Percentiles rank a stretch among this genome's conserved stretches.
Evolutionary conservation across 2,113 vertebrate genomes (phyloP).

Genomic region (Paramormyrops kingsleyae): DNA sequence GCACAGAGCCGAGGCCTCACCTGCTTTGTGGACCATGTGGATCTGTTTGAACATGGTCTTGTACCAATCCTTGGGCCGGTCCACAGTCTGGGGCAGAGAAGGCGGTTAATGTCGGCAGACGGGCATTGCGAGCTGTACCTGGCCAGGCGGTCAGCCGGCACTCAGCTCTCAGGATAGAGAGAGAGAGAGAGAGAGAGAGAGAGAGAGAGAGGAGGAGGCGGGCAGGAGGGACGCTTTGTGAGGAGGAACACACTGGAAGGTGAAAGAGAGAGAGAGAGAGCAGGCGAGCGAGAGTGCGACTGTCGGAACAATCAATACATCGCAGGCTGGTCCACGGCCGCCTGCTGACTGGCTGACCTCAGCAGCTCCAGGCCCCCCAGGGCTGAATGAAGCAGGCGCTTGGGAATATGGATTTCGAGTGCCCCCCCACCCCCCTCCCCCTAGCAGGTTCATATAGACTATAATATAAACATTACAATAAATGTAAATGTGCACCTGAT

Average conservation of each 20-base stretch:
- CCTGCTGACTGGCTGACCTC: slow-evolving; percentile 7
- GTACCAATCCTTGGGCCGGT: slow-evolving; percentile 98
- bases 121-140: neutral
- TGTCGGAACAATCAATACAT: neutral
- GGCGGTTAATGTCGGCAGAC: neutral
- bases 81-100: slow-evolving; percentile 73
- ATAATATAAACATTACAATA: neutral
- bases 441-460: neutral
- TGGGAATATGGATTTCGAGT: slow-evolving; percentile 18
- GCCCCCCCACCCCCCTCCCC: neutral
- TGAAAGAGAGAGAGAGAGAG: neutral
- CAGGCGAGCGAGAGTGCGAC: neutral
- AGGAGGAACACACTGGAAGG: neutral
- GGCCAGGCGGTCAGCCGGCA: slow-evolving; percentile 36
- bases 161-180: slow-evolving; percentile 33
- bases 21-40: slow-evolving; percentile 95
- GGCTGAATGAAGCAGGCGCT: slow-evolving; percentile 19
- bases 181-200: neutral
- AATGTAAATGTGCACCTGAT: neutral
- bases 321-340: neutral
- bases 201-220: neutral
- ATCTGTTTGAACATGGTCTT: slow-evolving; percentile 99
- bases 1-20: slow-evolving; percentile 46
- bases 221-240: neutral
- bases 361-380: neutral